These are phyloP conservation scores for Aculops lycopersici DNA, from an alignment of 1,140 invertebrate genomes.

Conservation along the genomic window DNA sequence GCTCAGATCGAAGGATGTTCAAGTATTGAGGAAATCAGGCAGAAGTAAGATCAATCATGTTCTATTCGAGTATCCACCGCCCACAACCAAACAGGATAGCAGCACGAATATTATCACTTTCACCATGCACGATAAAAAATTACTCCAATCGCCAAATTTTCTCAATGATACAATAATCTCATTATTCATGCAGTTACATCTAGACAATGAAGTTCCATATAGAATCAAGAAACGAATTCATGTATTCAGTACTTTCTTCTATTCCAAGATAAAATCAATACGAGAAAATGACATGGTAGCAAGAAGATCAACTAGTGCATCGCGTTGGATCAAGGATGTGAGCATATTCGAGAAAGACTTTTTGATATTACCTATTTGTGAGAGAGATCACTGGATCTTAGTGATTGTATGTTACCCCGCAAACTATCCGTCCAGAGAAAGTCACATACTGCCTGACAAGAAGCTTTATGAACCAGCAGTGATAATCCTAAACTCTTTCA, in stretches of 20 bases:
- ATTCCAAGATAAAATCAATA: constrained; percentile 39
- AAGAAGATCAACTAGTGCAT: constrained; percentile 18
- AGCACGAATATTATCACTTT: too few relatives aligned
- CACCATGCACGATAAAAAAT: too few relatives aligned
- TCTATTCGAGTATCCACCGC: too few relatives aligned
- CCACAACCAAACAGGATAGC: too few relatives aligned
- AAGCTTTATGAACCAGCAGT: constrained; percentile 40
- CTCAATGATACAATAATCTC: constrained; percentile 92
- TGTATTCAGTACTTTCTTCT: constrained; percentile 88
- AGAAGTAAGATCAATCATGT: too few relatives aligned
- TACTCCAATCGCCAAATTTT: too few relatives aligned
- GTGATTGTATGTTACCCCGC: constrained; percentile 69
- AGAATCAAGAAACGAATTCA: constrained; percentile 30
- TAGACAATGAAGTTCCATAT: constrained; percentile 4
- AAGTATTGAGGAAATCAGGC: too few relatives aligned
- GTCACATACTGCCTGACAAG: too few relatives aligned
- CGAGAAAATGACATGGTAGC: neutral
- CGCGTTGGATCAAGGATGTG: constrained; percentile 83
- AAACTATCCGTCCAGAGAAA: constrained; percentile 15
- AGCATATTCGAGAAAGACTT: constrained; percentile 90
- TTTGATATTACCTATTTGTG: constrained; percentile 82
- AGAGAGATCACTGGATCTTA: constrained; percentile 83
- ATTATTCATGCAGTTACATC: constrained; percentile 67
- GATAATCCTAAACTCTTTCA: constrained; percentile 69
- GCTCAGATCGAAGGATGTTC: too few relatives aligned